Conservation (phyloP, 2,888 invertebrate species). For the Leptodirus hochenwartii region DNA sequence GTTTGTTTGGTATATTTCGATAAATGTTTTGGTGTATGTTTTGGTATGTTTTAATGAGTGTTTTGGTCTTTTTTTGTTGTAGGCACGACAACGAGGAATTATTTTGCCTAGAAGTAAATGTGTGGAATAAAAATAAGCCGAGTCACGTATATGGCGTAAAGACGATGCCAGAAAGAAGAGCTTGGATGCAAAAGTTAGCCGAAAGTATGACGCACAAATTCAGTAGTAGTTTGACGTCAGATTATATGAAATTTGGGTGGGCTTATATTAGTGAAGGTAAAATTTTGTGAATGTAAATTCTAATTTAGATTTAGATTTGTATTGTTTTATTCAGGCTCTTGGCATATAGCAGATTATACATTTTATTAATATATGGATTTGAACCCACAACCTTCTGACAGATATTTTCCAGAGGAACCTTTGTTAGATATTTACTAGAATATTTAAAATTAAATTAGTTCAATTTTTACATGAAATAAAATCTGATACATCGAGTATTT, state of each 20-base stretch:
- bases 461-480: too few species aligned
- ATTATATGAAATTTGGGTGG: conserved; percentile 64
- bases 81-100: conserved; percentile 35
- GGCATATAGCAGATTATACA: too few species aligned
- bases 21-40: neutral
- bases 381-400: too few species aligned
- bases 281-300: conserved; percentile 4
- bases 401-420: too few species aligned
- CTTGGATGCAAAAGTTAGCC: conserved; percentile 66
- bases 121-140: conserved; percentile 31
- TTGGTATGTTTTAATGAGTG: too few species aligned
- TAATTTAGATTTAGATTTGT: too few species aligned
- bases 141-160: conserved; percentile 36
- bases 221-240: conserved; percentile 46
- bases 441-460: too few species aligned
- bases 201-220: conserved; percentile 53
- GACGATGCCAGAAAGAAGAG: conserved; percentile 34
- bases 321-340: too few species aligned
- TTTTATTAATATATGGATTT: too few species aligned
- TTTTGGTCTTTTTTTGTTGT: conserved; percentile 7
- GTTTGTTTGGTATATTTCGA: too few species aligned
- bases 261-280: conserved; percentile 51
- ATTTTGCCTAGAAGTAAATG: conserved; percentile 42
- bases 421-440: too few species aligned
- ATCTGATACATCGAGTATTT: too few species aligned